These are phyloP conservation scores for Bilobella aurantiaca DNA, from an alignment of 1,140 invertebrate species.

Conservation along the genomic window DNA sequence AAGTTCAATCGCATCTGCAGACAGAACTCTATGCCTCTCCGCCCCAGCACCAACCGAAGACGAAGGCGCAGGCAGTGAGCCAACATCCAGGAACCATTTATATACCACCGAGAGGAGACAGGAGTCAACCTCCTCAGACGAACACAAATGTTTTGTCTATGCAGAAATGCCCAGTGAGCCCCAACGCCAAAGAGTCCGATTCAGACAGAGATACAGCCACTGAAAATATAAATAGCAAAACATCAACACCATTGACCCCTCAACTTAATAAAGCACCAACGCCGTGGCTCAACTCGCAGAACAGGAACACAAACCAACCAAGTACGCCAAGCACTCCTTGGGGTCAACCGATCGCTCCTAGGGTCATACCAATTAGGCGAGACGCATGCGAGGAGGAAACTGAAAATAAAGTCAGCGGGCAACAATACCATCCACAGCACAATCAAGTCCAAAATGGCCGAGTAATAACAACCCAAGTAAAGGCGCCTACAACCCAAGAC, in stretches of 20 bases:
- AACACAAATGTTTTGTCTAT: not conserved
- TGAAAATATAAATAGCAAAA: conserved; percentile 3
- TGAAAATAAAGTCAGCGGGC: conserved; percentile 24
- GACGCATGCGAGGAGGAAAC: not conserved
- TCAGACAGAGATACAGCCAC: conserved; percentile 11
- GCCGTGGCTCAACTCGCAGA: conserved; percentile 47
- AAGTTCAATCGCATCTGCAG: not conserved
- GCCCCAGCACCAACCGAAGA: conserved; percentile 20
- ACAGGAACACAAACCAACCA: conserved; percentile 38
- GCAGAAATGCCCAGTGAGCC: not conserved
- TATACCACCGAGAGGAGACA: conserved; percentile 35
- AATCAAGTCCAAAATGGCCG: no score
- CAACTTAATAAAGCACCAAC: conserved; percentile 47
- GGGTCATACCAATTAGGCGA: conserved; percentile 35
- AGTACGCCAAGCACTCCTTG: conserved; percentile 25
- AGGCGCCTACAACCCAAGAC: no score
- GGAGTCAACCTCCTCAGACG: not conserved
- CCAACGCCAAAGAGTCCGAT: not conserved
- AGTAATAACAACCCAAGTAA: no score
- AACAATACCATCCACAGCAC: no score
- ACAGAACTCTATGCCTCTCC: conserved; percentile 6
- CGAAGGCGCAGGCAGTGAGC: conserved; percentile 31
- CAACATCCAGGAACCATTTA: conserved; percentile 38
- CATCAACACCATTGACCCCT: conserved; percentile 26
- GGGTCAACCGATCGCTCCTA: conserved; percentile 11